A percentile compares a stretch with the other conserved stretches of the same genome.
Evolutionary conservation across 2,113 vertebrate species (phyloP).

Genomic region (Pogona vitticeps): DNA sequence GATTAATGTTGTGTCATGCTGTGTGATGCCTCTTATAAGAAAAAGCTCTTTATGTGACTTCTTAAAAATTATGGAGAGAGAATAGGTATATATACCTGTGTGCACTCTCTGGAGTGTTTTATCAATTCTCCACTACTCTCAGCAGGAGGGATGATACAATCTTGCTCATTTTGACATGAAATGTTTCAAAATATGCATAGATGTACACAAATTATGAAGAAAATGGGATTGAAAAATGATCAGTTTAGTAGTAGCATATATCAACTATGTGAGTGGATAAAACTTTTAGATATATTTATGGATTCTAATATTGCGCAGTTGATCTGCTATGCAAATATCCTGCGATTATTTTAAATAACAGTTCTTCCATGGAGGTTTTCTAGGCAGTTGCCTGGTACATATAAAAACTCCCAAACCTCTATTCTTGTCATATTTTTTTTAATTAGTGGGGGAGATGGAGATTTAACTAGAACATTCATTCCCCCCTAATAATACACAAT

Average conservation of each 20-base stretch:
- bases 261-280: slow-evolving; percentile 30
- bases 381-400: background rate
- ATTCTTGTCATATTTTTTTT: background rate
- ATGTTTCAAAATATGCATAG: slow-evolving; percentile 45
- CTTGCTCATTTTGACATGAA: slow-evolving; percentile 51
- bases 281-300: slow-evolving; percentile 47
- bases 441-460: background rate
- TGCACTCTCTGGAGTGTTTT: slow-evolving; percentile 19
- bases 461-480: background rate
- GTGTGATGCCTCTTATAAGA: background rate
- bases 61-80: slow-evolving; percentile 41
- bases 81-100: background rate
- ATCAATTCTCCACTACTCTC: slow-evolving; percentile 47
- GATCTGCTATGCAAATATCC: slow-evolving; percentile 6
- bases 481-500: background rate
- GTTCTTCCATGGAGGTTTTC: background rate
- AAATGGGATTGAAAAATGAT: slow-evolving; percentile 34
- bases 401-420: background rate
- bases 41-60: too few species aligned
- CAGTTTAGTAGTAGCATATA: slow-evolving; percentile 30
- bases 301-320: slow-evolving; percentile 35
- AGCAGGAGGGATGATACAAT: slow-evolving; percentile 35
- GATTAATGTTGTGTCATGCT: slow-evolving; percentile 1
- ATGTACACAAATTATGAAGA: slow-evolving; percentile 44
- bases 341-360: slow-evolving; percentile 8